These are phyloP conservation scores for Ctenosaura bakeri DNA, from an alignment of 2,797 vertebrate species.

Conservation along the genomic window DNA sequence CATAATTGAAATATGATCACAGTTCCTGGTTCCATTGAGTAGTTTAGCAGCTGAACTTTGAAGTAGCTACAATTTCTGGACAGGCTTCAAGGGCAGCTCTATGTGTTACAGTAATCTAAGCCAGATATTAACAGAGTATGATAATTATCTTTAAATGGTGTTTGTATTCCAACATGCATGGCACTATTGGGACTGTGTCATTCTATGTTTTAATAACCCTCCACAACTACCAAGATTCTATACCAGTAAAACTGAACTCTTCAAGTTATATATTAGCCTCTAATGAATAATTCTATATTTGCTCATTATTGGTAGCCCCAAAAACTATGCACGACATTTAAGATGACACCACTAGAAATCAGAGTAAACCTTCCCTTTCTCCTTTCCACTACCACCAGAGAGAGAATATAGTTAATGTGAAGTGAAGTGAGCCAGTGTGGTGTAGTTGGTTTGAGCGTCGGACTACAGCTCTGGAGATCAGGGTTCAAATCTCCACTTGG, in stretches of 20 bases:
- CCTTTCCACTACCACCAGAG: no score
- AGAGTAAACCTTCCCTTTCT: no score
- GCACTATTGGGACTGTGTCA: neutral
- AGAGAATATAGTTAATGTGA: no score
- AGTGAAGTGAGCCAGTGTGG: no score
- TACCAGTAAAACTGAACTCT: neutral
- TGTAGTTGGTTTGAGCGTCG: no score
- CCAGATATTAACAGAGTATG: neutral
- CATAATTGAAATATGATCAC: neutral
- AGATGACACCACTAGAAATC: neutral
- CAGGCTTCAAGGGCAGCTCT: neutral
- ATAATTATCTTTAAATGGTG: neutral
- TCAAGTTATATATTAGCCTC: neutral
- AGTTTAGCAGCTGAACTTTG: neutral
- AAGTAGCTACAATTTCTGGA: neutral
- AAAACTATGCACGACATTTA: neutral
- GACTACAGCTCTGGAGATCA: no score
- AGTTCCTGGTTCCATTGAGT: neutral
- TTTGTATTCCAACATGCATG: neutral
- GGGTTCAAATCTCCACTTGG: no score
- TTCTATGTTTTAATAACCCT: neutral
- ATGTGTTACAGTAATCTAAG: neutral
- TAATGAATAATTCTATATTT: neutral
- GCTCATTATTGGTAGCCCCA: neutral
- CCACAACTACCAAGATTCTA: neutral